Conservation (phyloP, 2,888 invertebrate species). For the Eupelmus urozonus region DNA sequence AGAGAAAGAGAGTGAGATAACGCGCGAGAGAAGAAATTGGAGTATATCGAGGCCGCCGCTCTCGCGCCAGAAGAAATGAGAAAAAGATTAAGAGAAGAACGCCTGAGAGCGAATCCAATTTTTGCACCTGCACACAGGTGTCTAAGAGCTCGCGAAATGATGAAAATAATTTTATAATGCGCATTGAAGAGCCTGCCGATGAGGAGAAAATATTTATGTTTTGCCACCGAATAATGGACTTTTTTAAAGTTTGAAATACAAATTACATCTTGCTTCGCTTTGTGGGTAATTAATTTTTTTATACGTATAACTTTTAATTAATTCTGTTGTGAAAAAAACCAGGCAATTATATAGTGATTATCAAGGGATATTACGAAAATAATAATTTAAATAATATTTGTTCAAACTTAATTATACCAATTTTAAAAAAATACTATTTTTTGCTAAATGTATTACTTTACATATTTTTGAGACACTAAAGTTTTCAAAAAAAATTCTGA, state of each 20-base stretch:
- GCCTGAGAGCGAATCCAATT: constrained; percentile 39
- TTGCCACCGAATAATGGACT: constrained; percentile 6
- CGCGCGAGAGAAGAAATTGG: constrained; percentile 20
- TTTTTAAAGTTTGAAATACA: background rate
- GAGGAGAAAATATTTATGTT: constrained; percentile 1
- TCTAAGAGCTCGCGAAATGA: background rate
- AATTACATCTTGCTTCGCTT: background rate
- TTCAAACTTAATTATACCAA: too few relatives aligned
- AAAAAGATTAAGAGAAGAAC: constrained; percentile 21
- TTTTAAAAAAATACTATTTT: too few relatives aligned
- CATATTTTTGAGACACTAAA: too few relatives aligned
- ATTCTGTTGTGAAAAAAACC: too few relatives aligned
- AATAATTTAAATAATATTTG: too few relatives aligned
- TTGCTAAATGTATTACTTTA: too few relatives aligned
- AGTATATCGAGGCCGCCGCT: constrained; percentile 25
- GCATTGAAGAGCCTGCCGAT: constrained; percentile 5
- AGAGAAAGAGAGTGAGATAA: constrained; percentile 28
- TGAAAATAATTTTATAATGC: constrained; percentile 31
- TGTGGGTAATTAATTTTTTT: background rate
- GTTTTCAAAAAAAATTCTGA: too few relatives aligned
- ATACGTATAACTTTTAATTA: too few relatives aligned
- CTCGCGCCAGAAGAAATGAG: constrained; percentile 38
- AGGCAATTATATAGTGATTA: too few relatives aligned
- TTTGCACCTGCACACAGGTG: constrained; percentile 40
- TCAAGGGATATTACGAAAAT: too few relatives aligned